These are phyloP conservation scores for Drosophila melanogaster DNA, from an alignment of 1,140 invertebrate species.

Conservation along the genomic window DNA sequence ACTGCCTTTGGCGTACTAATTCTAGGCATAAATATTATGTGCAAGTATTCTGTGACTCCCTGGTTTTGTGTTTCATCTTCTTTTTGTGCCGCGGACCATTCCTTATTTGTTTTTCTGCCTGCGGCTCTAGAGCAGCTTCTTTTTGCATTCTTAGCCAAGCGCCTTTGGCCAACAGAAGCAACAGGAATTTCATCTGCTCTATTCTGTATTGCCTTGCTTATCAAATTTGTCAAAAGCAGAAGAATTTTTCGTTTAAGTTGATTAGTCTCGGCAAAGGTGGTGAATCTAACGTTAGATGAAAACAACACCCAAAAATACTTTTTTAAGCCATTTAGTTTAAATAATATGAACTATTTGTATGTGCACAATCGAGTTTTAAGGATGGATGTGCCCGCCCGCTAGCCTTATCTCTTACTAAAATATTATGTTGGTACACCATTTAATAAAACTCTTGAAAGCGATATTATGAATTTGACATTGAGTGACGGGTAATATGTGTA, in stretches of 20 bases:
- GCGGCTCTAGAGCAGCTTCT: conserved; percentile 11
- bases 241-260: conserved; percentile 43
- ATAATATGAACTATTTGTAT: too few species aligned
- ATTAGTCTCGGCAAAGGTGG: conserved; percentile 19
- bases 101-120: conserved; percentile 44
- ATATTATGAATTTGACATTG: conserved; percentile 10
- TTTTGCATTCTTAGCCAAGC: conserved; percentile 7
- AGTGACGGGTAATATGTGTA: background rate
- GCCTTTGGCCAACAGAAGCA: conserved; percentile 16
- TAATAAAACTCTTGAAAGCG: background rate
- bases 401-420: too few species aligned
- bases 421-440: too few species aligned
- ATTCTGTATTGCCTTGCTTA: background rate
- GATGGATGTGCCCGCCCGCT: too few species aligned
- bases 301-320: too few species aligned
- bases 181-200: conserved; percentile 10
- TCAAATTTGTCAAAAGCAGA: conserved; percentile 46
- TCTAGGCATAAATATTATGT: conserved; percentile 37
- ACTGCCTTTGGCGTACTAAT: background rate
- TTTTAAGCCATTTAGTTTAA: too few species aligned
- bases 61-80: background rate
- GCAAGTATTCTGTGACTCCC: background rate
- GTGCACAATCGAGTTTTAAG: too few species aligned
- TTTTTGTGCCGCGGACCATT: conserved; percentile 7
- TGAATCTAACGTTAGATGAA: too few species aligned